phyloP scores from a whole-genome alignment of 1,140 invertebrate species.

The Hypsibius dujardini region DNA sequence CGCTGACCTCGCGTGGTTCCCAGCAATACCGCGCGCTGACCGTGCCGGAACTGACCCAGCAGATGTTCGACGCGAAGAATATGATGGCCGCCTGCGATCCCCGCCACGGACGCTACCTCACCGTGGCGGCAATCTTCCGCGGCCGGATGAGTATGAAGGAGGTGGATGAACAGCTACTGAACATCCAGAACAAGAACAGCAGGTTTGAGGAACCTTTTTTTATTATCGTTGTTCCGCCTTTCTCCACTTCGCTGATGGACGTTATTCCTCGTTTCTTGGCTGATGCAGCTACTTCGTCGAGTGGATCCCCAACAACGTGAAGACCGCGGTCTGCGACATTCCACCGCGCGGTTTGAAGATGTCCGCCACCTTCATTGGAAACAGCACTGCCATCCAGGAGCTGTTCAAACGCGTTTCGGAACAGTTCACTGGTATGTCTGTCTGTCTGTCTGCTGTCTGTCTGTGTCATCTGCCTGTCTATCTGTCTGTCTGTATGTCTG shows the following conservation, averaged over 20 bases:
- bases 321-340: constrained; percentile 48
- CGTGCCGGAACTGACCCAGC: constrained; percentile 41
- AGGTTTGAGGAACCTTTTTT: constrained; percentile 19
- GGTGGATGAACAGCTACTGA: constrained; percentile 45
- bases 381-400: constrained; percentile 36
- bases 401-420: constrained; percentile 40
- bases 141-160: constrained; percentile 39
- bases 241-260: too few relatives aligned
- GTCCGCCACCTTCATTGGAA: constrained; percentile 40
- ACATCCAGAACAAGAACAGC: constrained; percentile 44
- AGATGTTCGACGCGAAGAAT: constrained; percentile 54
- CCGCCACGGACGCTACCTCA: constrained; percentile 45
- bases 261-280: constrained; percentile 19
- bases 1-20: constrained; percentile 41
- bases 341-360: constrained; percentile 41
- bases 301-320: constrained; percentile 51
- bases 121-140: constrained; percentile 46
- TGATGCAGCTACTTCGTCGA: constrained; percentile 44
- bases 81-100: constrained; percentile 59
- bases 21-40: constrained; percentile 39
- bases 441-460: too few relatives aligned
- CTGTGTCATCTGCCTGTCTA: too few relatives aligned
- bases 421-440: constrained; percentile 34
- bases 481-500: too few relatives aligned
- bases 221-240: neutral